phyloP scores from a whole-genome alignment of 1,140 invertebrate species.

The Aphelenchoides fujianensis region DNA sequence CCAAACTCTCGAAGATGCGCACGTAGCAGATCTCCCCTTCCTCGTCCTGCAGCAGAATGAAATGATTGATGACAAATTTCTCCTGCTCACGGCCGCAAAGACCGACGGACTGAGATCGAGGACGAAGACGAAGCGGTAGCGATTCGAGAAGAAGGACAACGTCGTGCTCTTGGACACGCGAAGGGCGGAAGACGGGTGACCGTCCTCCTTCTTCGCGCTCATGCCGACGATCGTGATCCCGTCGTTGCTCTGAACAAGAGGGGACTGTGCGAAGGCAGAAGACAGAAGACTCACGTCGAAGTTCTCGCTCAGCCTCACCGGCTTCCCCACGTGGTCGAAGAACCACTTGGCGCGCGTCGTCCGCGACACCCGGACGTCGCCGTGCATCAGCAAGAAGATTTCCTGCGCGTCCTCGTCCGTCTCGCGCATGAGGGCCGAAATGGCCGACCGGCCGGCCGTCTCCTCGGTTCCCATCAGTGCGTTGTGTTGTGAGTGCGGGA shows the following conservation, averaged over 20 bases:
- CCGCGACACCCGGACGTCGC: constrained; percentile 32
- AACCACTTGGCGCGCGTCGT: constrained; percentile 39
- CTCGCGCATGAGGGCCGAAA: neutral
- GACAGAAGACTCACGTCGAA: constrained; percentile 12
- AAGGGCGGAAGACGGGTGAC: constrained; percentile 1
- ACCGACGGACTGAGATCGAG: constrained; percentile 78
- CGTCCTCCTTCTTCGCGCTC: constrained; percentile 23
- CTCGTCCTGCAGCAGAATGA: constrained; percentile 66
- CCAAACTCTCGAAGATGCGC: constrained; percentile 70
- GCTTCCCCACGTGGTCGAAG: constrained; percentile 27
- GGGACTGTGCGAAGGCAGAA: neutral
- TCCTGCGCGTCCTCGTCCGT: constrained; percentile 31
- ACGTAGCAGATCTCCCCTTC: constrained; percentile 72
- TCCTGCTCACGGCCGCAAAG: constrained; percentile 71
- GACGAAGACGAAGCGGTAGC: constrained; percentile 70
- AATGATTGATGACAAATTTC: constrained; percentile 1
- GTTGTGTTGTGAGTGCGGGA: no score
- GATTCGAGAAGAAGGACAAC: constrained; percentile 39
- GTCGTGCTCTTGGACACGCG: constrained; percentile 13
- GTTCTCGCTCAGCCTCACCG: constrained; percentile 19
- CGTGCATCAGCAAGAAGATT: constrained; percentile 35
- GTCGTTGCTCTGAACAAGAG: constrained; percentile 10
- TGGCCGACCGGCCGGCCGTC: neutral
- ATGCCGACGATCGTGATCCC: constrained; percentile 32
- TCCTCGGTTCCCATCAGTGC: no score